Percentiles rank a stretch among this genome's conserved stretches.
Conservation (phyloP, 2,888 invertebrate species). For the Lithosia quadra region DNA sequence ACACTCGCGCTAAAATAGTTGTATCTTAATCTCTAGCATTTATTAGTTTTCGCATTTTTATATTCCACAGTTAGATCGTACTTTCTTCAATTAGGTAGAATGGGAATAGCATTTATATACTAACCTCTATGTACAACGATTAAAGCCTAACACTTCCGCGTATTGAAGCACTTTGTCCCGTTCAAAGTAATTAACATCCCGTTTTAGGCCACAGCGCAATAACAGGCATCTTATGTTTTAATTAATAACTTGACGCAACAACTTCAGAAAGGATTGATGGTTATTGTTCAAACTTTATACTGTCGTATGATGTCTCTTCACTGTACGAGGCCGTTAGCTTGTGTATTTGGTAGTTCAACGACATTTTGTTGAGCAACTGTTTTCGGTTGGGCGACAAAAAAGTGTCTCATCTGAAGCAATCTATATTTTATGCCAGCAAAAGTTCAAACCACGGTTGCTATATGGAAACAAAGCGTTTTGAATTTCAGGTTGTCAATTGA, state of each 20-base stretch:
- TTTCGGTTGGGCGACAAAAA: neutral
- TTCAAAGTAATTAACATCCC: neutral
- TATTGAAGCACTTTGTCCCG: neutral
- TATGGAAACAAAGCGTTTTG: too few relatives aligned
- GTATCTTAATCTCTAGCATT: too few relatives aligned
- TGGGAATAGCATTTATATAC: too few relatives aligned
- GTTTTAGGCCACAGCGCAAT: constrained; percentile 18
- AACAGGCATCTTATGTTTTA: constrained; percentile 33
- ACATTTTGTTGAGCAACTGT: neutral
- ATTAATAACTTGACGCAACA: constrained; percentile 43
- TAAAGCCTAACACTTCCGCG: neutral
- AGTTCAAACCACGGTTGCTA: neutral
- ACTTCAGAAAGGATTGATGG: constrained; percentile 45
- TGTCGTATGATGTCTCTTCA: constrained; percentile 29
- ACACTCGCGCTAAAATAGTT: too few relatives aligned
- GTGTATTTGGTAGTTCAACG: constrained; percentile 9
- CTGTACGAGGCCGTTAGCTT: constrained; percentile 20
- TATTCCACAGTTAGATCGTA: too few relatives aligned
- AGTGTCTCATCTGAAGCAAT: neutral
- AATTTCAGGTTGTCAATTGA: too few relatives aligned
- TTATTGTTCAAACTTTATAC: constrained; percentile 47
- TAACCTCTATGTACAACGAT: too few relatives aligned
- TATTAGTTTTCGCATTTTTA: too few relatives aligned
- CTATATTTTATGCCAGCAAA: neutral
- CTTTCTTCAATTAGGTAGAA: too few relatives aligned